Percentiles rank a stretch among this genome's conserved stretches.
phyloP scores from a whole-genome alignment of 2,797 vertebrate species.

The Malacoctenus gilli region DNA sequence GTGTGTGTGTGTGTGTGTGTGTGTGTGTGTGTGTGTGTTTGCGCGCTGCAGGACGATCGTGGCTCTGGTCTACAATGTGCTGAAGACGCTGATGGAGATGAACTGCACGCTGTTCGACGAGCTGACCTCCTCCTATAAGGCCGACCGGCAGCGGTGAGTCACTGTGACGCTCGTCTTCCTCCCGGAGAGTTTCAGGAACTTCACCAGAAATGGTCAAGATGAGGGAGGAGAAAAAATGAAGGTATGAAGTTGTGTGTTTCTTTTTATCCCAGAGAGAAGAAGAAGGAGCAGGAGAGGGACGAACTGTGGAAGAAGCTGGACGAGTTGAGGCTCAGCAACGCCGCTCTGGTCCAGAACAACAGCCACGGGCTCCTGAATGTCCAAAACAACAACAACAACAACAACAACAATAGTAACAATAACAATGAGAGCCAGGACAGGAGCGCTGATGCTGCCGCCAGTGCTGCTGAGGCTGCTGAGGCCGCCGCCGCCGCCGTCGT shows the following conservation, averaged over 20 bases:
- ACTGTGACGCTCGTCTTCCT: background rate
- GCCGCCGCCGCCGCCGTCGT: no score
- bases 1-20: no score
- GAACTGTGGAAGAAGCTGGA: constrained; percentile 96
- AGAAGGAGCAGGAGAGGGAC: constrained; percentile 95
- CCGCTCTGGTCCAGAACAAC: constrained; percentile 85
- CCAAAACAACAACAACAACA: constrained; percentile 70
- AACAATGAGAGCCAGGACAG: constrained; percentile 44
- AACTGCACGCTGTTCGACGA: constrained; percentile 96
- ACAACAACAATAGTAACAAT: constrained; percentile 74
- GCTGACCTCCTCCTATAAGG: constrained; percentile 94
- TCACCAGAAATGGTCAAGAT: no score
- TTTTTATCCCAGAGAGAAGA: constrained; percentile 87
- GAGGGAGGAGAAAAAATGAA: no score
- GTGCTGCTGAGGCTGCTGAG: background rate
- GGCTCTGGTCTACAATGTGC: constrained; percentile 95
- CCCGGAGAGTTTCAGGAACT: no score
- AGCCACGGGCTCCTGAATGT: constrained; percentile 79
- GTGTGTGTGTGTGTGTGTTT: background rate
- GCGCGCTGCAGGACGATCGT: constrained; percentile 89
- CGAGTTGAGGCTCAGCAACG: constrained; percentile 85
- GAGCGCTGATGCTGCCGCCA: background rate
- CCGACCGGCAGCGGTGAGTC: constrained; percentile 90
- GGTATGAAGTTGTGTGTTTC: no score
- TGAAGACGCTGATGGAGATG: constrained; percentile 99